A percentile compares a stretch with the other conserved stretches of the same genome.
Evolutionary conservation across 2,797 vertebrate genomes (phyloP).

Genomic region (Staurois parvus): DNA sequence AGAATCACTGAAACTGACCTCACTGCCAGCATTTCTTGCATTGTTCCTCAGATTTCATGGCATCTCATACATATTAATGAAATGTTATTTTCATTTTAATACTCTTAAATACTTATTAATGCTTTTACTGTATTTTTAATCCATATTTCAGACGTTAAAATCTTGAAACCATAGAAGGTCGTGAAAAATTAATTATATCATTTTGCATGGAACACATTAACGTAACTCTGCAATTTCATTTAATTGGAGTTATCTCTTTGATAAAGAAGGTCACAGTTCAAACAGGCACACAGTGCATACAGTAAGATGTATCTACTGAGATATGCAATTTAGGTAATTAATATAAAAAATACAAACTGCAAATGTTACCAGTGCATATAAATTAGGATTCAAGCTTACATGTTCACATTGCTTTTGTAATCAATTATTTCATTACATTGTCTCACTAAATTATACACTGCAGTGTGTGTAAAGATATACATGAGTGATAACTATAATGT

Average conservation of each 20-base stretch:
- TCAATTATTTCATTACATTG: constrained; percentile 24
- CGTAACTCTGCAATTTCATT: constrained; percentile 45
- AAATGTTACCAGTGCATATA: constrained; percentile 32
- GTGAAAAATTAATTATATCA: constrained; percentile 43
- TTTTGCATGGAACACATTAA: constrained; percentile 45
- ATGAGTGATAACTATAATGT: constrained; percentile 19
- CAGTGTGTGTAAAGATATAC: background rate
- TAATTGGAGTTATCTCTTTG: constrained; percentile 51
- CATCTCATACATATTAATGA: constrained; percentile 5
- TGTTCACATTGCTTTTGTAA: constrained; percentile 15
- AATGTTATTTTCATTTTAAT: background rate
- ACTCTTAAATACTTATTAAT: constrained; percentile 9
- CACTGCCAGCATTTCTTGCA: background rate
- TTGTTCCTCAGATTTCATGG: background rate
- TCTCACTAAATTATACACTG: background rate
- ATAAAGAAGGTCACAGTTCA: constrained; percentile 56
- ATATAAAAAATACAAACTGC: constrained; percentile 34
- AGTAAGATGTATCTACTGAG: constrained; percentile 26
- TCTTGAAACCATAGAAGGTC: constrained; percentile 34
- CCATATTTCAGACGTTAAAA: constrained; percentile 1
- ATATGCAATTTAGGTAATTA: constrained; percentile 53
- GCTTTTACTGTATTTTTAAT: constrained; percentile 10
- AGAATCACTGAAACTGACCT: background rate
- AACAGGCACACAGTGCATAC: constrained; percentile 5
- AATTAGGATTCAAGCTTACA: constrained; percentile 40